phyloP scores from a whole-genome alignment of 2,888 invertebrate species.

The Eristalinus aeneus region DNA sequence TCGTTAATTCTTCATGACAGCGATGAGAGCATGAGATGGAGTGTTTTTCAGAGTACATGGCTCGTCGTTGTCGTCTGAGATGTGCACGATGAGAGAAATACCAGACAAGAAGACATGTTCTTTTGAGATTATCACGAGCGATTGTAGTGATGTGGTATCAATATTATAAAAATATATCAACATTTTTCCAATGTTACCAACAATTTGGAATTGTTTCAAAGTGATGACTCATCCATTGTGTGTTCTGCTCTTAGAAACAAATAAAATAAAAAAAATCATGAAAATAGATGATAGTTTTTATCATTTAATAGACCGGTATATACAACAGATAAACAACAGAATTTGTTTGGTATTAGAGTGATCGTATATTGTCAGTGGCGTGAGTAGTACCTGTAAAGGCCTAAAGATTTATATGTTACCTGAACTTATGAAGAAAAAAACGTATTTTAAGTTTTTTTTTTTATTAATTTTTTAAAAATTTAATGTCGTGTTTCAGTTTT shows the following conservation, averaged over 20 bases:
- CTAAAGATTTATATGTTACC: no score
- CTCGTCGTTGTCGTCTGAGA: background rate
- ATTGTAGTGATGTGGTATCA: constrained; percentile 14
- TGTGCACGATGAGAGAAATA: background rate
- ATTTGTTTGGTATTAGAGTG: no score
- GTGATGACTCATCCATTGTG: background rate
- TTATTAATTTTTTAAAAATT: no score
- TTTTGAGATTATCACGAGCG: constrained; percentile 27
- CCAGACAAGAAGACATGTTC: constrained; percentile 1
- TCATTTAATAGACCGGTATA: no score
- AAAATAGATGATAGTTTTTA: background rate
- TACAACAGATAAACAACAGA: no score
- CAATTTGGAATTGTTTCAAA: background rate
- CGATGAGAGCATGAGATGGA: background rate
- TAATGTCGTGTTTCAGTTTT: no score
- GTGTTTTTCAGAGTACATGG: background rate
- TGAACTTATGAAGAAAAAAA: no score
- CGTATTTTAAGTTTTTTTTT: no score
- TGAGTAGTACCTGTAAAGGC: no score
- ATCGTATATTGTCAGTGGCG: no score
- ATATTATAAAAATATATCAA: background rate
- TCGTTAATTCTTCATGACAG: background rate
- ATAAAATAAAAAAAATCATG: background rate
- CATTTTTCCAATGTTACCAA: background rate
- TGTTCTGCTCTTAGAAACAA: background rate